Base-by-base conservation (phyloP, 2,113 vertebrate genomes). In the Anser cygnoides region DNA sequence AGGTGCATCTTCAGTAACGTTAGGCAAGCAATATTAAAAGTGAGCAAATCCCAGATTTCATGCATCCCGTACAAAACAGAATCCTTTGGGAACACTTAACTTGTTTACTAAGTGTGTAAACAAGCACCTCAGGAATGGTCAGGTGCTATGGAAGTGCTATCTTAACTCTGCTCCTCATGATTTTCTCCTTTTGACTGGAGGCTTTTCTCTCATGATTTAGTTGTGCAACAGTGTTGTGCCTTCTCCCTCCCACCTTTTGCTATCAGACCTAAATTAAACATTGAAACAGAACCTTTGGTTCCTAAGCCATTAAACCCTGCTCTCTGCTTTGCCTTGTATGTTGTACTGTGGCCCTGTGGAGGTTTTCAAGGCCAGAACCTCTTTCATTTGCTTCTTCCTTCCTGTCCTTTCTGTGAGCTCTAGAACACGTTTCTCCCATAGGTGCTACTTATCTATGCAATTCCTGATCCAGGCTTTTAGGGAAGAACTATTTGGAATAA, bases 221-320 rank as follows among this genome's bases (percentile, higher is more conserved):
- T 2, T 46, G 21, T 76, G 22, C 5, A 3, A 29, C 33, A 65
- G 4, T 13, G 14, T 37, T 55, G 62, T 68, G 26, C 19, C 31
- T 65, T 43, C 26, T 1, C 3, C 0, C 3, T 11, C 25, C 9
- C 2, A 2, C 0, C 41, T 54, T 39, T 39, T 39, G 39, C 10
- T 39, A 39, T 39, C 39, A 29, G 3, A 20, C 39, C 13, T 35
- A 65, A 87, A 86, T 39, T 57, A 52, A 50, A 17, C 31, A 33
- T 41, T 68, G 46, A 63, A 58, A 41, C 84, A n/a, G 59, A 44
- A 26, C 13, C 4, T 59, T 55, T 14, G 26, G n/a, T 15, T 50
- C 19, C 37, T 33, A 29, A 55, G 16, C 44, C 37, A 9, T 39
- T 55, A 65, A 84, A 13, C 39, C 7, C 9, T 18, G 20, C 10